Evolutionary conservation across 2,888 invertebrate genomes (phyloP).

Genomic region (Plemyria rubiginata): DNA sequence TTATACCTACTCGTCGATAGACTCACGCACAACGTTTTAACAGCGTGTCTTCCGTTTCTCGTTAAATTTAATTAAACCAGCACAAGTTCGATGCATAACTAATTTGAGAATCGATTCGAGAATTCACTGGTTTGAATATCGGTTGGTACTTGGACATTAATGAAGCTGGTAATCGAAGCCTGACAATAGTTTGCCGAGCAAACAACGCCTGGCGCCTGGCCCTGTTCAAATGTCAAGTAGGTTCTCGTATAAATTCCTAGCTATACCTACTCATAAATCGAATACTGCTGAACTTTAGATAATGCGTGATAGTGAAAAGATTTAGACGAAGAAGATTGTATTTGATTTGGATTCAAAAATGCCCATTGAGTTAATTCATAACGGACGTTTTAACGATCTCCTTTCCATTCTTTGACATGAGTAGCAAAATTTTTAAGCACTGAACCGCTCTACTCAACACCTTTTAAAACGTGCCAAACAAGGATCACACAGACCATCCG

Average conservation of each 20-base stretch:
- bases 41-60: constrained; percentile 11
- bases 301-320: too few relatives aligned
- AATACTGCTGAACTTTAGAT: neutral
- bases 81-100: constrained; percentile 28
- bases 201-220: constrained; percentile 25
- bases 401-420: neutral
- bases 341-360: too few relatives aligned
- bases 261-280: neutral
- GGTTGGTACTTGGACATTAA: constrained; percentile 36
- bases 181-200: constrained; percentile 40
- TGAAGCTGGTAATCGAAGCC: constrained; percentile 41
- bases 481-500: constrained; percentile 13
- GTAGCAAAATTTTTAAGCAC: neutral
- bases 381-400: neutral
- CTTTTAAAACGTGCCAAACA: constrained; percentile 21
- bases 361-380: too few relatives aligned
- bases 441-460: neutral
- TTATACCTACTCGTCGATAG: neutral
- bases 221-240: constrained; percentile 33
- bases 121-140: constrained; percentile 33
- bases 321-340: too few relatives aligned
- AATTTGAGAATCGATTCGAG: constrained; percentile 36
- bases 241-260: neutral
- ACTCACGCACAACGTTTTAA: neutral
- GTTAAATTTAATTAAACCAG: constrained; percentile 18